These are phyloP conservation scores for Thera obeliscata DNA, from an alignment of 2,888 invertebrate genomes.

Conservation along the genomic window DNA sequence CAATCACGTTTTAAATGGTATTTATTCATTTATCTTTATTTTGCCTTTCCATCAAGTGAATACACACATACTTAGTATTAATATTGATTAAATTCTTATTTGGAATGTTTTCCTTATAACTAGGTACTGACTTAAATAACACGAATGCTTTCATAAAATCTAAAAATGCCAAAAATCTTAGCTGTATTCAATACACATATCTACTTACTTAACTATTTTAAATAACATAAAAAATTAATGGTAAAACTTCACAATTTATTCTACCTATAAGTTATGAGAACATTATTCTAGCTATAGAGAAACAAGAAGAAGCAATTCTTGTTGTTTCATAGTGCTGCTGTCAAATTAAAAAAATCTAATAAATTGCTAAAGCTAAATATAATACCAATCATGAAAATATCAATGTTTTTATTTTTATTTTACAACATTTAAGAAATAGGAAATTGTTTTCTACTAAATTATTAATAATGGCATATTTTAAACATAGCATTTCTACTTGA, in stretches of 20 bases:
- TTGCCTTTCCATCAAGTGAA: conserved; percentile 6
- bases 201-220: not conserved
- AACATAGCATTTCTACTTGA: conserved; percentile 6
- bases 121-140: conserved; percentile 23
- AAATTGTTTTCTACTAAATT: not conserved
- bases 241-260: conserved; percentile 6
- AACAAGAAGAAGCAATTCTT: not conserved
- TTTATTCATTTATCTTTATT: conserved; percentile 9
- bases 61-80: conserved; percentile 4
- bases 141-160: conserved; percentile 7
- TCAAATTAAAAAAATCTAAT: not conserved
- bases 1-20: not conserved
- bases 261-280: conserved; percentile 6
- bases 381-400: conserved; percentile 1
- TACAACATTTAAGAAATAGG: not conserved
- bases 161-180: conserved; percentile 26
- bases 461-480: conserved; percentile 1
- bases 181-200: conserved; percentile 13
- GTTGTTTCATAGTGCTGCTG: not conserved
- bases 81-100: conserved; percentile 28
- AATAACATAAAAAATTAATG: conserved; percentile 10
- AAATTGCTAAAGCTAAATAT: not conserved
- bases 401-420: not conserved
- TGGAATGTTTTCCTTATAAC: conserved; percentile 25
- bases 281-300: not conserved